Conservation (phyloP, 2,888 invertebrate genomes). For the Hirudinaria manillensis region DNA sequence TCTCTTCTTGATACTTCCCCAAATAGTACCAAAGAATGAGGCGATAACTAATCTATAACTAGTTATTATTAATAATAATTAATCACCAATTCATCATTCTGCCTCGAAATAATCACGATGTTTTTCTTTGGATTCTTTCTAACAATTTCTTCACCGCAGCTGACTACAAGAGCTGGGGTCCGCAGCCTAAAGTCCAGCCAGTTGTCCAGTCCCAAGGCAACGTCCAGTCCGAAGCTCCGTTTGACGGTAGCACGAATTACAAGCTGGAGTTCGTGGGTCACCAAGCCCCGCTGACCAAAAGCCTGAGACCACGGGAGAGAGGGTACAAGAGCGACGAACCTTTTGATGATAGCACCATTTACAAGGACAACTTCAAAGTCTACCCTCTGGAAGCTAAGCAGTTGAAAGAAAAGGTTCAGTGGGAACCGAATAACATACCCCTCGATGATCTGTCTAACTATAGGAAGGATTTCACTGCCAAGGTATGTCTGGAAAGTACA, state of each 20-base stretch:
- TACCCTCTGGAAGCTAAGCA: slow-evolving; percentile 47
- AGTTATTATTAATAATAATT: not conserved
- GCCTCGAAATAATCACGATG: not conserved
- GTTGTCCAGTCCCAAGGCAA: slow-evolving; percentile 30
- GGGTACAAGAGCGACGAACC: slow-evolving; percentile 42
- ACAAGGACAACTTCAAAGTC: slow-evolving; percentile 49
- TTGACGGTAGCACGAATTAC: slow-evolving; percentile 51
- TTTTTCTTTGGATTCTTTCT: slow-evolving; percentile 1
- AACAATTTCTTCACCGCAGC: slow-evolving; percentile 23
- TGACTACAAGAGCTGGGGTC: slow-evolving; percentile 42
- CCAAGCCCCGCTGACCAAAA: slow-evolving; percentile 39
- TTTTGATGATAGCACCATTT: slow-evolving; percentile 50
- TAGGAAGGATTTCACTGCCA: slow-evolving; percentile 45
- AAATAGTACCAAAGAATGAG: no score
- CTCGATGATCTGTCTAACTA: slow-evolving; percentile 50
- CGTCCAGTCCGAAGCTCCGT: slow-evolving; percentile 46
- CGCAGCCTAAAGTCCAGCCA: slow-evolving; percentile 41
- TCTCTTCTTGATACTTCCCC: no score
- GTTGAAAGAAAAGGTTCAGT: slow-evolving; percentile 44
- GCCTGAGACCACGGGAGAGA: slow-evolving; percentile 26
- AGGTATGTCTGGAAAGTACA: slow-evolving; percentile 17
- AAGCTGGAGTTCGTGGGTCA: slow-evolving; percentile 47
- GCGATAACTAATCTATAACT: not conserved
- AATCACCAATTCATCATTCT: not conserved
- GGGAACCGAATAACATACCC: slow-evolving; percentile 43